Percentiles rank a stretch among this genome's conserved stretches.
These are phyloP conservation scores for Aspidoscelis tigris DNA, from an alignment of 2,113 vertebrate species.

Conservation along the genomic window DNA sequence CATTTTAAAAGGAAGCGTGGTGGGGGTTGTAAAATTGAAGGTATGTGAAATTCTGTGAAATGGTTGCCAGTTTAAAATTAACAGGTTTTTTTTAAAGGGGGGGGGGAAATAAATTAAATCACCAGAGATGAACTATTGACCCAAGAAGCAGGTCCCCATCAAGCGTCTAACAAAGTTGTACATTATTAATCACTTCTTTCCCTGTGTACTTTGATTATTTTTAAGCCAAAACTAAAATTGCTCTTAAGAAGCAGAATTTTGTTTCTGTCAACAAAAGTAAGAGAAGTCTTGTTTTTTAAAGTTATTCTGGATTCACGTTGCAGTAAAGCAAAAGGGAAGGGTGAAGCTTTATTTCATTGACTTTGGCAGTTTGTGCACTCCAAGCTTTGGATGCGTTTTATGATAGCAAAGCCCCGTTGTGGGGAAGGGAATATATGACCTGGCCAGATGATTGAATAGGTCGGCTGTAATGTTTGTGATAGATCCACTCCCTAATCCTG, in stretches of 20 bases:
- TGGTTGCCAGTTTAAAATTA: conserved; percentile 46
- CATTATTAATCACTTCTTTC: conserved; percentile 54
- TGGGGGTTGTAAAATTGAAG: conserved; percentile 40
- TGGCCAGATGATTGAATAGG: background rate
- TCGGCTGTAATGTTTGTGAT: background rate
- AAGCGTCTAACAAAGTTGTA: conserved; percentile 48
- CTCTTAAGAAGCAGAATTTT: conserved; percentile 43
- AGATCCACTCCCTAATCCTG: background rate
- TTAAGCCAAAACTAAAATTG: conserved; percentile 25
- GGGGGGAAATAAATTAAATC: conserved; percentile 42
- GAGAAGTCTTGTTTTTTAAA: conserved; percentile 34
- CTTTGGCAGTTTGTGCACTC: background rate
- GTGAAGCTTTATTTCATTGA: background rate
- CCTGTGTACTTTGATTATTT: conserved; percentile 32
- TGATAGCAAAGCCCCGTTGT: background rate
- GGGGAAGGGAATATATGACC: background rate
- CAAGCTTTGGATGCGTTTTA: background rate
- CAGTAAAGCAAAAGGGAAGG: conserved; percentile 22
- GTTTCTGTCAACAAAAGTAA: conserved; percentile 28
- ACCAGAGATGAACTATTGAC: conserved; percentile 55
- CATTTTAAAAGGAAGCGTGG: conserved; percentile 44
- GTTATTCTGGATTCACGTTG: conserved; percentile 28
- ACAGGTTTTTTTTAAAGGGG: background rate
- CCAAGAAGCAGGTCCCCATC: conserved; percentile 35
- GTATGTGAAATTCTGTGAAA: conserved; percentile 27